phyloP scores from a whole-genome alignment of 2,888 invertebrate species.

The Aspidiotus destructor region DNA sequence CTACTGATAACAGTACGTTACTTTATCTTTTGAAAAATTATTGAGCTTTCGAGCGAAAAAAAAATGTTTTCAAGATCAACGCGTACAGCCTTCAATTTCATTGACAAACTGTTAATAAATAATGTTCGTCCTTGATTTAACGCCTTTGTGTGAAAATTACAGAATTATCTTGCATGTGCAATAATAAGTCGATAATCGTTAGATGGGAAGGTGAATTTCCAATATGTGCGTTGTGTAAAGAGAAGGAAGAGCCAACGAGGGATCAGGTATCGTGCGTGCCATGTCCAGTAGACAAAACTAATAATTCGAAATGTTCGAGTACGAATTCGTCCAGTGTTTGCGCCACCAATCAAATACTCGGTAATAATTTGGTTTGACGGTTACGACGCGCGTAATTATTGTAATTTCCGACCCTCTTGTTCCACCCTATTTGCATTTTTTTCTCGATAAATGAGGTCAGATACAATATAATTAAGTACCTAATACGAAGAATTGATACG shows the following conservation, averaged over 20 bases:
- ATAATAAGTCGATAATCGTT: slow-evolving; percentile 41
- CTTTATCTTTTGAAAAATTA: background rate
- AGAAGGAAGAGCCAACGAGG: slow-evolving; percentile 40
- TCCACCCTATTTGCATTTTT: background rate
- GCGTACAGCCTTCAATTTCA: too few species aligned
- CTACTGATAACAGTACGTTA: slow-evolving; percentile 43
- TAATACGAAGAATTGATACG: too few species aligned
- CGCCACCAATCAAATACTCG: slow-evolving; percentile 27
- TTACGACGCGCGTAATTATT: too few species aligned
- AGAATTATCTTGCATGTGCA: slow-evolving; percentile 47
- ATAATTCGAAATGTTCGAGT: slow-evolving; percentile 11
- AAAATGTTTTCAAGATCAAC: background rate
- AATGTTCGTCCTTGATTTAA: too few species aligned
- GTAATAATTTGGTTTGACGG: slow-evolving; percentile 1
- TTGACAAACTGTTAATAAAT: too few species aligned
- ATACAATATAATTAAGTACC: too few species aligned
- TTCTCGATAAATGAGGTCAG: background rate
- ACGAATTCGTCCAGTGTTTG: background rate
- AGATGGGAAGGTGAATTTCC: slow-evolving; percentile 37
- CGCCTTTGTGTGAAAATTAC: background rate
- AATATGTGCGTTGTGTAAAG: slow-evolving; percentile 41
- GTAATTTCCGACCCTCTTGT: background rate
- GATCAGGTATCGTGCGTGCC: slow-evolving; percentile 42
- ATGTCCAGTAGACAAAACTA: slow-evolving; percentile 38
- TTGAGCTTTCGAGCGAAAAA: background rate